These are phyloP conservation scores for Chiroxiphia lanceolata DNA, from an alignment of 2,797 vertebrate genomes.

Conservation along the genomic window DNA sequence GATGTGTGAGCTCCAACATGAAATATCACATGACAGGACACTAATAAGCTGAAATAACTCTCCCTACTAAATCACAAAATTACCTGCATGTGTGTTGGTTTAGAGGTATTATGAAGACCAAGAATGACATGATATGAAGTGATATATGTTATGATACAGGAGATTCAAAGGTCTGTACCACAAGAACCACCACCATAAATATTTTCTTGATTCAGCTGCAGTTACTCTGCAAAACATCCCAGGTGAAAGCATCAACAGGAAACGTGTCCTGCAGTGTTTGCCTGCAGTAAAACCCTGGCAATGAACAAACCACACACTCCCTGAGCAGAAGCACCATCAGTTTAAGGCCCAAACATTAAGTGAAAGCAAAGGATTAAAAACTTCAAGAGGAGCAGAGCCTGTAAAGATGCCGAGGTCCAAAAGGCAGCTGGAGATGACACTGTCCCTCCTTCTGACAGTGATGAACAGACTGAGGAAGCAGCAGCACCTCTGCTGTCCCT, in stretches of 20 bases:
- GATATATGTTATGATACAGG: too few species aligned
- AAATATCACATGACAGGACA: not conserved
- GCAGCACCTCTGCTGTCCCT: not conserved
- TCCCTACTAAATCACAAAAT: not conserved
- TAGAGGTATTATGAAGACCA: not conserved
- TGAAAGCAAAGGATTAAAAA: not conserved
- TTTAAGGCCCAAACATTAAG: not conserved
- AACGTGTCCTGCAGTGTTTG: not conserved
- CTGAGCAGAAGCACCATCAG: not conserved
- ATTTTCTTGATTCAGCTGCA: not conserved
- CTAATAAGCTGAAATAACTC: not conserved
- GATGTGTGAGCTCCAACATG: not conserved
- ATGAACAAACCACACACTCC: not conserved
- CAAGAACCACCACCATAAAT: not conserved
- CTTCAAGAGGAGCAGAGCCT: not conserved
- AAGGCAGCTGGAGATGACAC: not conserved
- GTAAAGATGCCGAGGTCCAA: not conserved
- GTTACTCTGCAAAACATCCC: not conserved
- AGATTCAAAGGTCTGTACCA: not conserved
- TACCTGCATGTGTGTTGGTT: not conserved
- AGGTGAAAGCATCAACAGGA: not conserved
- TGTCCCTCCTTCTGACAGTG: not conserved
- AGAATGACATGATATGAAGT: not conserved
- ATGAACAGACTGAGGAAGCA: not conserved
- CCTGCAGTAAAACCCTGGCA: not conserved